Evolutionary conservation across 2,797 vertebrate genomes (phyloP).

Genomic region (Borostomias antarcticus): DNA sequence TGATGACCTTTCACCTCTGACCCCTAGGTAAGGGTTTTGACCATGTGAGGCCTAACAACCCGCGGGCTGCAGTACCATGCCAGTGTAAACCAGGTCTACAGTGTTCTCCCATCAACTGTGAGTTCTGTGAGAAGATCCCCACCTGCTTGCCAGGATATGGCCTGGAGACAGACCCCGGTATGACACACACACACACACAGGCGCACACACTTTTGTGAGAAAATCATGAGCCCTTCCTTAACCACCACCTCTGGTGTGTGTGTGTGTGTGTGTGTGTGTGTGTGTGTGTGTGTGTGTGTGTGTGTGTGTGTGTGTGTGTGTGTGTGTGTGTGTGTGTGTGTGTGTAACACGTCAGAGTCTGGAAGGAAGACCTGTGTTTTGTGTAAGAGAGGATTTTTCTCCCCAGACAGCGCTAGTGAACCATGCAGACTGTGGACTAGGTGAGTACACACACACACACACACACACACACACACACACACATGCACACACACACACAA

Average conservation of each 20-base stretch:
- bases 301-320: neutral
- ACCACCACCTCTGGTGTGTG: neutral
- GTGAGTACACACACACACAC: conserved; percentile 76
- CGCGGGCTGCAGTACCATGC: conserved; percentile 76
- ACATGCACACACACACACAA: conserved; percentile 1
- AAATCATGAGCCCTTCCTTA: neutral
- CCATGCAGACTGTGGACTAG: conserved; percentile 88
- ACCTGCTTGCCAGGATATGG: conserved; percentile 80
- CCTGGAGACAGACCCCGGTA: conserved; percentile 63
- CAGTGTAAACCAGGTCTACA: conserved; percentile 81
- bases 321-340: neutral
- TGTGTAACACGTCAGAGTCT: conserved; percentile 56
- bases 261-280: neutral
- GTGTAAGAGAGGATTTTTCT: conserved; percentile 86
- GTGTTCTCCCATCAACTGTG: conserved; percentile 85
- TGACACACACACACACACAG: conserved; percentile 24
- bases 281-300: neutral
- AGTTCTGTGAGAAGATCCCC: conserved; percentile 84
- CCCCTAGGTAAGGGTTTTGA: conserved; percentile 84
- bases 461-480: conserved; percentile 7
- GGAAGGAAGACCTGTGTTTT: conserved; percentile 63
- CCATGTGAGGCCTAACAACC: conserved; percentile 72
- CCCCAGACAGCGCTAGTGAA: conserved; percentile 69
- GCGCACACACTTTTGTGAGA: conserved; percentile 5
- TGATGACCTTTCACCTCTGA: neutral